phyloP scores from a whole-genome alignment of 2,797 vertebrate species.

The Eospalax fontanierii region DNA sequence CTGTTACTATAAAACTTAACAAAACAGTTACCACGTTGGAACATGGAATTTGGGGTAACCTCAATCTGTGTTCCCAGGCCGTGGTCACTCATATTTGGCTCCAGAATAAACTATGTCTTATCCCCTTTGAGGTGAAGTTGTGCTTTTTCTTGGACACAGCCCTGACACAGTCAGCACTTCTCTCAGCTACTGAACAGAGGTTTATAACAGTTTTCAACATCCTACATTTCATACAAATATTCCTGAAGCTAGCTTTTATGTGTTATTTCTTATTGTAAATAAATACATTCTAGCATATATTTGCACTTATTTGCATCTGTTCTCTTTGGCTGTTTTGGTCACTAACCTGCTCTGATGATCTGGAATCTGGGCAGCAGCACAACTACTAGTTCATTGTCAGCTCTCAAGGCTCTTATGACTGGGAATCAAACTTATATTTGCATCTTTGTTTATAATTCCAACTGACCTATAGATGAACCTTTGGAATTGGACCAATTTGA shows the following conservation, averaged over 20 bases:
- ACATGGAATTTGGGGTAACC: no score
- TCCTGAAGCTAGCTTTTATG: not conserved
- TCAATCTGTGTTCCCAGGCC: no score
- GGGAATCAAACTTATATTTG: not conserved
- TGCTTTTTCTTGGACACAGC: no score
- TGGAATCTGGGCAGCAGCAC: not conserved
- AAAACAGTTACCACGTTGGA: no score
- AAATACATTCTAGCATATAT: slow-evolving; percentile 1
- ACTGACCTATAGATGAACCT: not conserved
- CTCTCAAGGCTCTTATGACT: slow-evolving; percentile 55
- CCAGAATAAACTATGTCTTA: no score
- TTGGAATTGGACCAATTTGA: slow-evolving; percentile 1
- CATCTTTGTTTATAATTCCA: slow-evolving; percentile 49
- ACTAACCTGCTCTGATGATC: not conserved
- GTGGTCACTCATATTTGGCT: no score
- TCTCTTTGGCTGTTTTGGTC: not conserved
- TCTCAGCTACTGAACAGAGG: not conserved
- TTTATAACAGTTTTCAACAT: not conserved
- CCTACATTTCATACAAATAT: not conserved
- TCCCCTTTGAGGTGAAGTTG: no score
- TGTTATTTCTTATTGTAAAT: slow-evolving; percentile 7
- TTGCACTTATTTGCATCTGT: slow-evolving; percentile 2
- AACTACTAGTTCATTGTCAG: not conserved
- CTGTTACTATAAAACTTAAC: no score
- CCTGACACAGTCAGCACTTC: not conserved